Evolutionary conservation across 1,140 invertebrate species (phyloP).

Genomic region (Phortica variegata): DNA sequence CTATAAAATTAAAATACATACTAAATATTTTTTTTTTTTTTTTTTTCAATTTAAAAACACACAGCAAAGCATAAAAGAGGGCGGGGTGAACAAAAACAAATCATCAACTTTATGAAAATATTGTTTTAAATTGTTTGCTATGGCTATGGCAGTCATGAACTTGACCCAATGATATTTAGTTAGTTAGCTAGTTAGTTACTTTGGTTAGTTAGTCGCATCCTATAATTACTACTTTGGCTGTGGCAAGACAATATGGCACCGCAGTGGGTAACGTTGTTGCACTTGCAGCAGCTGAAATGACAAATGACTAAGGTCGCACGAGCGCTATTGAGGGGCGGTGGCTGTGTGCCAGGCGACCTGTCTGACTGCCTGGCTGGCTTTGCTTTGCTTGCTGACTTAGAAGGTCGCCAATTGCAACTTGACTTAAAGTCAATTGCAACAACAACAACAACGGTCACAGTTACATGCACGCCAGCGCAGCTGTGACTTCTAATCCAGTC

Average conservation of each 20-base stretch:
- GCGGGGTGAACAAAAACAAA: no score
- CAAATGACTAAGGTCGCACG: conserved; percentile 50
- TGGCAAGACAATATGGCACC: conserved; percentile 14
- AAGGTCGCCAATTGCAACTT: no score
- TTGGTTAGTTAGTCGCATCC: neutral
- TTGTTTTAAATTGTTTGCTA: conserved; percentile 45
- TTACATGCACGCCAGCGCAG: conserved; percentile 17
- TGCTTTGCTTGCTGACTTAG: no score
- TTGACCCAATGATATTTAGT: conserved; percentile 55
- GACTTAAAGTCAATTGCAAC: no score
- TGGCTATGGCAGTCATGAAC: conserved; percentile 30
- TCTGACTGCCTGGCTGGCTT: no score
- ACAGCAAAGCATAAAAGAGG: no score
- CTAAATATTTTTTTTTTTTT: conserved; percentile 15
- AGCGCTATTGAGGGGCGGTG: conserved; percentile 30
- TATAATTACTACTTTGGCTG: conserved; percentile 2
- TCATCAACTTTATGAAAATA: conserved; percentile 37
- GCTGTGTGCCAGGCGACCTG: conserved; percentile 42
- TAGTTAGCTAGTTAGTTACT: no score
- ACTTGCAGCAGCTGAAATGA: conserved; percentile 33
- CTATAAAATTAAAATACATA: conserved; percentile 3
- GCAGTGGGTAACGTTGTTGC: conserved; percentile 16
- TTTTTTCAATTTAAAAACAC: no score
- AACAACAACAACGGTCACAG: no score
- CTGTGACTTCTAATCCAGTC: conserved; percentile 12